Evolutionary conservation across 2,888 invertebrate genomes (phyloP).

Genomic region (Zelleria hepariella): DNA sequence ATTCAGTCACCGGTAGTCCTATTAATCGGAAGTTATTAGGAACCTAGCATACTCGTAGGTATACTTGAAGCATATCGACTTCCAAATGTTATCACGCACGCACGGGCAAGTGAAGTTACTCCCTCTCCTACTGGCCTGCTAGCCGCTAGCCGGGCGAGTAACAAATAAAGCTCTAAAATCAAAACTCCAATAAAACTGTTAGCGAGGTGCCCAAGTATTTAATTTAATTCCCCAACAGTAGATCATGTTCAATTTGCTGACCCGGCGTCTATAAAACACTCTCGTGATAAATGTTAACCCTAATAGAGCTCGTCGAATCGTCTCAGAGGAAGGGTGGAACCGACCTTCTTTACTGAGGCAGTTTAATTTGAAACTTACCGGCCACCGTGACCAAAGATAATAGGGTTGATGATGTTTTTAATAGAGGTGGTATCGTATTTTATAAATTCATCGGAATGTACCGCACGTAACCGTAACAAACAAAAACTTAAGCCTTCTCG

Average conservation of each 20-base stretch:
- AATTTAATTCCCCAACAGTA: neutral
- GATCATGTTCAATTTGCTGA: too few relatives aligned
- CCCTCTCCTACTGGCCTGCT: too few relatives aligned
- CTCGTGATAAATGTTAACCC: neutral
- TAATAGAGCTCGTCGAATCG: neutral
- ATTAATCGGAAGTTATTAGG: too few relatives aligned
- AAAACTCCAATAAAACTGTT: neutral
- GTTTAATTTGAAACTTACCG: neutral
- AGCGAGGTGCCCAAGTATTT: too few relatives aligned
- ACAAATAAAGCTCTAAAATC: neutral
- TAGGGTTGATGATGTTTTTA: neutral
- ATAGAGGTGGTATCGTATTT: neutral
- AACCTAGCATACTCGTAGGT: too few relatives aligned
- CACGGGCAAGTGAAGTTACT: too few relatives aligned
- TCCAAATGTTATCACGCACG: too few relatives aligned
- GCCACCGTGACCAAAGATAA: neutral
- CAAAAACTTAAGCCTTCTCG: too few relatives aligned
- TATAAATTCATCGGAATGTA: neutral
- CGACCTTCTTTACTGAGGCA: neutral
- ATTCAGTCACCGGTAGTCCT: too few relatives aligned
- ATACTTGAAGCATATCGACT: too few relatives aligned
- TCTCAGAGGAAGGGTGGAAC: neutral
- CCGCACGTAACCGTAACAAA: too few relatives aligned
- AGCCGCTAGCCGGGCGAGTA: too few relatives aligned
- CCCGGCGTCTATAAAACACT: neutral